Evolutionary conservation across 2,797 vertebrate species (phyloP), one percentile per base, ranked within the genome.

Genomic region (Acrossocheilus fasciatus): DNA sequence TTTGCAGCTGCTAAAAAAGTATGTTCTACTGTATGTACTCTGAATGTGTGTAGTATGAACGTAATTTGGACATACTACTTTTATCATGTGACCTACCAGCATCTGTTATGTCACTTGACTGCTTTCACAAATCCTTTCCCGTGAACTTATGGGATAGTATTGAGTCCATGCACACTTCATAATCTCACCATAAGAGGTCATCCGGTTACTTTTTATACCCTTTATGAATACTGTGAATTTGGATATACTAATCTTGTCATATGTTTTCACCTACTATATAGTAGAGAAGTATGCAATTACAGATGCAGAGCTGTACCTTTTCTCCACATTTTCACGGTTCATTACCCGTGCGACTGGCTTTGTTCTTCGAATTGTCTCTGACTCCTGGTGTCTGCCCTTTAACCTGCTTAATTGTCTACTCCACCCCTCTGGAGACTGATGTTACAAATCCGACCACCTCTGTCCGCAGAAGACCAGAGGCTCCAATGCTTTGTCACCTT

Each of bases 401-500:
- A 69, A 85, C 83, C 74, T 70, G 4, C 69, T 43, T 57, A 57
- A 26, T 45, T 72, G 66, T 47, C 74, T 57, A 23, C 83, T 78
- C 64, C 20, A 70, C n/a, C 75, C 14, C n/a, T 72, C 75, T 41
- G 26, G 84, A 85, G 50, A 62, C 66, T 79, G 66, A 57, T 85
- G 76, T 79, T 72, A 79, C 83, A 77, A 17, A 14, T 54, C 34
- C 6, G 6, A 7, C 72, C 26, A 66, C 2, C 68, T 45, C 54
- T 1, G 6, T 75, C 57, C 34, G 30, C 30, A 47, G 18, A 41
- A 75, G 26, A 64, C 54, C 72, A 36, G 43, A 52, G 59, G 52
- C 83, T 69, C n/a, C n/a, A 26, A 20, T 20, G n/a, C n/a, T n/a
- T 69, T 84, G 83, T 69, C 62, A 84, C 83, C 62, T 43, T 78